Conservation (phyloP, 2,797 vertebrate species). For the Arctocebus calabarensis region DNA sequence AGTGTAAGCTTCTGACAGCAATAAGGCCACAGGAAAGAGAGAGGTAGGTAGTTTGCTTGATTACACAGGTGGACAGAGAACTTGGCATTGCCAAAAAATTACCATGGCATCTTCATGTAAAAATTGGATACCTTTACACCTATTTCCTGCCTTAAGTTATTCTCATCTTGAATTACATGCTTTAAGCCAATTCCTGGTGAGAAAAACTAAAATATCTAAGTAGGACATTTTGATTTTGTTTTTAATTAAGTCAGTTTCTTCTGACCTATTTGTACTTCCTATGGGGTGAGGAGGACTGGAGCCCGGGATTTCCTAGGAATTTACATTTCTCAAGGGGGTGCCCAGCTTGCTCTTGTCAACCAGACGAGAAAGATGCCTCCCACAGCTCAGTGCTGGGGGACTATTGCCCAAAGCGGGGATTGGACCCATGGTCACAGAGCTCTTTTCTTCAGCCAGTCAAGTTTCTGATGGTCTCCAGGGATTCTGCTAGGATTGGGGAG, state of each 20-base stretch:
- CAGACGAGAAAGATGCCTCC: not conserved
- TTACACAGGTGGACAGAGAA: not conserved
- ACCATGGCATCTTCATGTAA: not conserved
- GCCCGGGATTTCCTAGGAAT: not conserved
- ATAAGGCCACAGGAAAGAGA: not conserved
- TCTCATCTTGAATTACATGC: constrained; percentile 31
- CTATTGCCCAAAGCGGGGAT: not conserved
- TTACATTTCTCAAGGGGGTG: not conserved
- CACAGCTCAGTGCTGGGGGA: not conserved
- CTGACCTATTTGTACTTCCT: not conserved
- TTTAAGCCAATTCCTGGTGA: not conserved
- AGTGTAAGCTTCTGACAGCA: not conserved
- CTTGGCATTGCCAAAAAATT: not conserved
- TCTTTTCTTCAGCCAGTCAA: not conserved
- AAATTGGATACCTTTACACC: not conserved
- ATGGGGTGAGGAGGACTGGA: too few relatives aligned
- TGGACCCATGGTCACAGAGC: too few relatives aligned
- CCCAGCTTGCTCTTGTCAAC: not conserved
- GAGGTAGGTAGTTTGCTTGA: too few relatives aligned
- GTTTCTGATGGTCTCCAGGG: not conserved
- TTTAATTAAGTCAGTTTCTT: not conserved
- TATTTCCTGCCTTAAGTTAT: constrained; percentile 2
- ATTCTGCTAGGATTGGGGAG: not conserved
- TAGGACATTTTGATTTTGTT: not conserved
- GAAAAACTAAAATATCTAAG: not conserved